phyloP scores from a whole-genome alignment of 2,888 invertebrate genomes.

The Apotomis turbidana region DNA sequence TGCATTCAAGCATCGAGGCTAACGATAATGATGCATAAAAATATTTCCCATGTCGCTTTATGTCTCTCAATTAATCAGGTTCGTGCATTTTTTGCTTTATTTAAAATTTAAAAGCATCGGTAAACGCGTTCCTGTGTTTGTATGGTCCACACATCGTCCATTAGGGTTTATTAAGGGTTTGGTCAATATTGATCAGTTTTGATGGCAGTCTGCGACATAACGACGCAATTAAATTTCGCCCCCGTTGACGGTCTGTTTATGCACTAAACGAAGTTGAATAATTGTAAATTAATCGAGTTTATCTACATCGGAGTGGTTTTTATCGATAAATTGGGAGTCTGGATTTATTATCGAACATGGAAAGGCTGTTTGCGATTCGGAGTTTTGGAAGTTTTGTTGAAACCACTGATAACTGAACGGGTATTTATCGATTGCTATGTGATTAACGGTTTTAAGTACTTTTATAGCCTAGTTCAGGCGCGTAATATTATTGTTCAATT shows the following conservation, averaged over 20 bases:
- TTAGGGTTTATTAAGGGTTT: constrained; percentile 77
- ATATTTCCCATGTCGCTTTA: constrained; percentile 78
- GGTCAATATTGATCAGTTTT: constrained; percentile 77
- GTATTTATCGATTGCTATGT: constrained; percentile 10
- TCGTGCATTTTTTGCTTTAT: constrained; percentile 58
- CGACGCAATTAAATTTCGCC: constrained; percentile 70
- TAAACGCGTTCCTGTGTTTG: constrained; percentile 59
- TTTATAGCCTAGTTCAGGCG: background rate
- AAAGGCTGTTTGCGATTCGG: constrained; percentile 24
- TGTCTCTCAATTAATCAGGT: constrained; percentile 77
- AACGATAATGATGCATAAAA: constrained; percentile 78
- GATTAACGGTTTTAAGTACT: constrained; percentile 11
- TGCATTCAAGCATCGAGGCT: constrained; percentile 55
- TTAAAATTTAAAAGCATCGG: constrained; percentile 66
- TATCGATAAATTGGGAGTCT: constrained; percentile 25
- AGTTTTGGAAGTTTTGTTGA: constrained; percentile 22
- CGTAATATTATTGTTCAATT: too few relatives aligned
- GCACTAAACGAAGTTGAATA: constrained; percentile 48
- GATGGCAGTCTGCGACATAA: constrained; percentile 60
- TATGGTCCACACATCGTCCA: constrained; percentile 61
- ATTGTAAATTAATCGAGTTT: constrained; percentile 56
- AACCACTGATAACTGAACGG: constrained; percentile 16
- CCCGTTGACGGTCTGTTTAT: constrained; percentile 54
- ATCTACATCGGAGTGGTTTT: constrained; percentile 45
- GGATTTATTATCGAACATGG: constrained; percentile 34